Conservation (phyloP, 2,797 vertebrate genomes). For the Lepus oiostolus region DNA sequence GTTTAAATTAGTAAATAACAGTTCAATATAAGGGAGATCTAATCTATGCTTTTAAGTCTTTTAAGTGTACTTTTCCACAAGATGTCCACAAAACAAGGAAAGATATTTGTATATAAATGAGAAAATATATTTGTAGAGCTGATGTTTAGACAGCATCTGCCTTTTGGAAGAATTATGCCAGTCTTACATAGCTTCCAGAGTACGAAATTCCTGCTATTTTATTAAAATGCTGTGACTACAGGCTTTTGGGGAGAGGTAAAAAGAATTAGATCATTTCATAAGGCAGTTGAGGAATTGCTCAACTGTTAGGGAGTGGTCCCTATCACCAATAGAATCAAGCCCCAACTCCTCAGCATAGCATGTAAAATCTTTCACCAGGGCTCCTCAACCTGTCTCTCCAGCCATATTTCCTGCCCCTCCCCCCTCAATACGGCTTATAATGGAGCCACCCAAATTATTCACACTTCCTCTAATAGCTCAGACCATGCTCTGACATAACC, state of each 20-base stretch:
- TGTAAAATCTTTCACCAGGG: constrained; percentile 25
- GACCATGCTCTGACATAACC: not conserved
- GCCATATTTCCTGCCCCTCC: constrained; percentile 59
- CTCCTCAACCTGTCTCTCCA: constrained; percentile 73
- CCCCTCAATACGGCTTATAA: not conserved
- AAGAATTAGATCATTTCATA: constrained; percentile 29
- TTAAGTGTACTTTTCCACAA: constrained; percentile 36
- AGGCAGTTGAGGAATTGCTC: constrained; percentile 59
- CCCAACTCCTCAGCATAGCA: constrained; percentile 15
- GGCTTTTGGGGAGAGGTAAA: not conserved
- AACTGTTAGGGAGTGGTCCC: constrained; percentile 28
- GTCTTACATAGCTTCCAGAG: not conserved
- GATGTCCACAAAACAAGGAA: not conserved
- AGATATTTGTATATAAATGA: constrained; percentile 7
- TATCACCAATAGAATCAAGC: not conserved
- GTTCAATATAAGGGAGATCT: not conserved
- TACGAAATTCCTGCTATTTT: not conserved
- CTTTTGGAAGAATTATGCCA: constrained; percentile 30
- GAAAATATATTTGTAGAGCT: not conserved
- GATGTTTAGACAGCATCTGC: not conserved
- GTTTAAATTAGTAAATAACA: constrained; percentile 36
- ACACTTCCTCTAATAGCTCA: constrained; percentile 33
- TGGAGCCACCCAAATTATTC: constrained; percentile 67
- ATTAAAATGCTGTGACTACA: not conserved
- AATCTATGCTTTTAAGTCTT: not conserved